Percentiles rank a stretch among this genome's conserved stretches.
phyloP scores from a whole-genome alignment of 1,140 invertebrate genomes.

The Drosophila mojavensis region DNA sequence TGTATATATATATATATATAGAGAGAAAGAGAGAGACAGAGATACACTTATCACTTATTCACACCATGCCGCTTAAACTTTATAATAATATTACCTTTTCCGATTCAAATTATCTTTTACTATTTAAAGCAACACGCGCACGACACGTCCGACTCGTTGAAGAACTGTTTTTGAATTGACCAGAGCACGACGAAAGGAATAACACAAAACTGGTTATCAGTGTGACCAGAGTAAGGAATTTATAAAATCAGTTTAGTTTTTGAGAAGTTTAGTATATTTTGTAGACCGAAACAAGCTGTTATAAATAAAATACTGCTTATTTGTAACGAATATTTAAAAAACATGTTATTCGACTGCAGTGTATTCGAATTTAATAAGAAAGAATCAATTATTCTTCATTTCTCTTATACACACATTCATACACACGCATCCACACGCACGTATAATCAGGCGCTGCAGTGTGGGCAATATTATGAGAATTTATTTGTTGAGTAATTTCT shows the following conservation, averaged over 20 bases:
- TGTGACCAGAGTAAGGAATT: slow-evolving; percentile 15
- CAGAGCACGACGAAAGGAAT: neutral
- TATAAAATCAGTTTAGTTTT: neutral
- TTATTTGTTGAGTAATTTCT: no score
- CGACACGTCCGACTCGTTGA: slow-evolving; percentile 24
- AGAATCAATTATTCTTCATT: no score
- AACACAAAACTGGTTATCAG: slow-evolving; percentile 10
- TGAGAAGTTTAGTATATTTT: neutral
- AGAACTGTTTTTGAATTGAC: slow-evolving; percentile 28
- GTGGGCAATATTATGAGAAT: no score
- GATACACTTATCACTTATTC: slow-evolving; percentile 6
- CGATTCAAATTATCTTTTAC: slow-evolving; percentile 13
- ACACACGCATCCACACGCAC: no score
- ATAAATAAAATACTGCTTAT: neutral
- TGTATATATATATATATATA: neutral
- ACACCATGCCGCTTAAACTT: slow-evolving; percentile 17
- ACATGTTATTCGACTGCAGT: no score
- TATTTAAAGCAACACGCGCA: slow-evolving; percentile 10
- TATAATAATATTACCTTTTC: slow-evolving; percentile 41
- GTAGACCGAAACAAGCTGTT: neutral
- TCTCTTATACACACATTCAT: no score
- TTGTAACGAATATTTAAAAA: no score
- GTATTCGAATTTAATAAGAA: no score
- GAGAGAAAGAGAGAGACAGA: neutral
- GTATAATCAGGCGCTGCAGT: no score